Evolutionary conservation across 1,140 invertebrate species (phyloP), one percentile per base, ranked within the genome.

Genomic region (Matsumurasca onukii): DNA sequence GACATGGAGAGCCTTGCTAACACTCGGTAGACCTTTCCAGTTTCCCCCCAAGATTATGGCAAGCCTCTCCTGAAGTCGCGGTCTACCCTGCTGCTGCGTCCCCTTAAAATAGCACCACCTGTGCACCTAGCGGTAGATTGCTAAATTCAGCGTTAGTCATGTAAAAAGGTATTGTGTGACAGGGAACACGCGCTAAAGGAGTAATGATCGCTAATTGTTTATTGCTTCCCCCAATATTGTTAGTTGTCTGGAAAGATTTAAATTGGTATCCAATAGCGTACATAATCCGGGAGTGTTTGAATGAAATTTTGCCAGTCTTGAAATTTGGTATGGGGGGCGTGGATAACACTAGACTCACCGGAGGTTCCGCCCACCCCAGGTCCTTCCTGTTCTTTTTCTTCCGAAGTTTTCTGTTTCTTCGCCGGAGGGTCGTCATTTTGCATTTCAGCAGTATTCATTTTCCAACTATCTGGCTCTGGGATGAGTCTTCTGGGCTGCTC

Each of bases 41-140:
- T n/a, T n/a, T n/a, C n/a, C n/a, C n/a, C n/a, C n/a, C n/a, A n/a
- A n/a, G n/a, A n/a, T n/a, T n/a, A n/a, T n/a, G n/a, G n/a, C n/a
- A n/a, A n/a, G n/a, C n/a, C n/a, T n/a, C n/a, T n/a, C n/a, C n/a
- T n/a, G n/a, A n/a, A n/a, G n/a, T n/a, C n/a, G n/a, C n/a, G n/a
- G n/a, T n/a, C n/a, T n/a, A n/a, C n/a, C n/a, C n/a, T n/a, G n/a
- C n/a, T n/a, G n/a, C n/a, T n/a, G n/a, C n/a, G n/a, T n/a, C n/a
- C n/a, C n/a, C n/a, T n/a, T n/a, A n/a, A n/a, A n/a, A n/a, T n/a
- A n/a, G n/a, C n/a, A n/a, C n/a, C n/a, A n/a, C n/a, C 24, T 59
- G 55, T 27, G 15, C 24, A 5, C 55, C 15, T 12, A 59, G 25
- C 25, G 55, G 55, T 27, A 59, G 25, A 59, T 59, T 59, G n/a